Conservation (phyloP, 2,797 vertebrate species). For the Alexandromys oeconomus region DNA sequence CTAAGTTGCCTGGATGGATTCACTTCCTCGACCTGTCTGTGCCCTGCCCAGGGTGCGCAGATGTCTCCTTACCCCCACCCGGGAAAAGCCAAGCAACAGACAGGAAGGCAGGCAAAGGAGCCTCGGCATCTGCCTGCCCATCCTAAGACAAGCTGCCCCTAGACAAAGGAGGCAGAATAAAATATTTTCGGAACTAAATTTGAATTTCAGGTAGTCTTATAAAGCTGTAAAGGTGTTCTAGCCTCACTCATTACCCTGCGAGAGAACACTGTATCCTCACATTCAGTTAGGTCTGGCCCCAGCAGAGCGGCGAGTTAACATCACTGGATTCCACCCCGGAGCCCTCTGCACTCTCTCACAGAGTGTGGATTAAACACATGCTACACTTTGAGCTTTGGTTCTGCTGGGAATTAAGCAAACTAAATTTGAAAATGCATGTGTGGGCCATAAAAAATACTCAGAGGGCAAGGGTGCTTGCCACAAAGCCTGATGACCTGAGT, state of each 20-base stretch:
- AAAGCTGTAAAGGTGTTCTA: slow-evolving; percentile 70
- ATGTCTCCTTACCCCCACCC: too few species aligned
- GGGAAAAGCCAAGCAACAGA: background rate
- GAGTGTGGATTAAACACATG: background rate
- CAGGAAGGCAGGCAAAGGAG: background rate
- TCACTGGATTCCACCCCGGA: slow-evolving; percentile 6
- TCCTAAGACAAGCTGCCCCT: background rate
- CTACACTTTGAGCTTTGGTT: slow-evolving; percentile 8
- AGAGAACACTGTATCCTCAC: background rate
- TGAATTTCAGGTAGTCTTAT: slow-evolving; percentile 48
- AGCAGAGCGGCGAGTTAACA: slow-evolving; percentile 65
- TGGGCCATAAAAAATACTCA: background rate
- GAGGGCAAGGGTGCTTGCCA: background rate
- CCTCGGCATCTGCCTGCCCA: too few species aligned
- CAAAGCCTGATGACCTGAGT: background rate
- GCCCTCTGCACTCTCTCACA: slow-evolving; percentile 20
- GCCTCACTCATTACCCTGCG: slow-evolving; percentile 76
- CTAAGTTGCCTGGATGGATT: background rate
- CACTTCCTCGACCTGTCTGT: background rate
- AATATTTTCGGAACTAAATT: background rate
- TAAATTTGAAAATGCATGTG: slow-evolving; percentile 29
- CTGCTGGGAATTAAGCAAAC: slow-evolving; percentile 67
- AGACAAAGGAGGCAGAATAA: background rate
- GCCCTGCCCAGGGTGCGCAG: background rate
- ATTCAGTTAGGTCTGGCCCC: slow-evolving; percentile 63